Evolutionary conservation across 2,888 invertebrate genomes (phyloP).

Genomic region (Dicyrtomina minuta): DNA sequence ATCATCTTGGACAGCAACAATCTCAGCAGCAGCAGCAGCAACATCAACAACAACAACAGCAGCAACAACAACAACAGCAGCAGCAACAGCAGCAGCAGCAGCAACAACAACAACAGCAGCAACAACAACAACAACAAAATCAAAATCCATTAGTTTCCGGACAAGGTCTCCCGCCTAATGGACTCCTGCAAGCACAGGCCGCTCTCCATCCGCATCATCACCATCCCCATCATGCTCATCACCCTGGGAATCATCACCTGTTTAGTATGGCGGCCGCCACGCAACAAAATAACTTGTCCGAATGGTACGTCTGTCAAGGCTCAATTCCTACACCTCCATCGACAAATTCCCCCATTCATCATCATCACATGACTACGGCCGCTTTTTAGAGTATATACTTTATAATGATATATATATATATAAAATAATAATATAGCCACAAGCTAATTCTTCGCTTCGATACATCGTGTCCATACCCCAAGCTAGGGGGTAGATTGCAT

Average conservation of each 20-base stretch:
- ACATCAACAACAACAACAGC: conserved; percentile 51
- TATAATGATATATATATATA: background rate
- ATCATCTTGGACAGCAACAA: conserved; percentile 53
- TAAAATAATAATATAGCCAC: no score
- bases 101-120: conserved; percentile 57
- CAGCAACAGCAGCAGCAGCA: conserved; percentile 51
- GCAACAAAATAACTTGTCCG: conserved; percentile 67
- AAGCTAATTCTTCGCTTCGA: no score
- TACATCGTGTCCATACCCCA: conserved; percentile 5
- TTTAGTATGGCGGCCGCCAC: conserved; percentile 54
- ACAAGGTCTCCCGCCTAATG: conserved; percentile 55
- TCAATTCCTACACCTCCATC: conserved; percentile 66
- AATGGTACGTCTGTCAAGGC: conserved; percentile 79
- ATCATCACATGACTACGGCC: conserved; percentile 53
- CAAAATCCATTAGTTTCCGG: conserved; percentile 41
- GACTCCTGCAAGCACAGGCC: conserved; percentile 56
- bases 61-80: conserved; percentile 55
- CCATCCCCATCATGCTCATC: conserved; percentile 52
- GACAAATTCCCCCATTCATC: conserved; percentile 57
- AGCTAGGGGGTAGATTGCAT: background rate
- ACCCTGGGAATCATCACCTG: conserved; percentile 52
- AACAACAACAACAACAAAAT: conserved; percentile 56
- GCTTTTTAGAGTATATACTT: conserved; percentile 46
- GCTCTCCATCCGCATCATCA: conserved; percentile 57
- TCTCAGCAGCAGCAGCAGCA: conserved; percentile 52